Conservation (phyloP, 2,888 invertebrate species). For the Anaspis maculata region DNA sequence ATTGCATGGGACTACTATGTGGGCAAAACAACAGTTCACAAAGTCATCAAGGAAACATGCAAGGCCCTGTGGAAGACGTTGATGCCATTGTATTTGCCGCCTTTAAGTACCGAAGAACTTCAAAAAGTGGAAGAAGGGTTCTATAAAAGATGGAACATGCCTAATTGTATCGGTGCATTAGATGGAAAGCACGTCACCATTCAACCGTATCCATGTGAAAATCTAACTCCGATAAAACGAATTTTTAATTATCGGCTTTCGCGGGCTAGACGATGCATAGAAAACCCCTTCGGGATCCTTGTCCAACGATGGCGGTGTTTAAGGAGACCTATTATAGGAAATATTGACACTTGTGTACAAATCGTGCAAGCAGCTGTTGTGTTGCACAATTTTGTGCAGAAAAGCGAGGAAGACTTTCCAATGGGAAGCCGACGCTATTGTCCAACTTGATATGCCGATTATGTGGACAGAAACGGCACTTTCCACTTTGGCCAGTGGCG, state of each 20-base stretch:
- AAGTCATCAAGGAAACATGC: constrained; percentile 18
- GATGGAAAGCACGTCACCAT: constrained; percentile 7
- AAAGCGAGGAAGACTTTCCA: constrained; percentile 13
- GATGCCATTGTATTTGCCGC: constrained; percentile 6
- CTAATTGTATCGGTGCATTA: constrained; percentile 1
- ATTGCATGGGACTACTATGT: constrained; percentile 15
- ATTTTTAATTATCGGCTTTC: constrained; percentile 1
- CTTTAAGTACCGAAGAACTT: constrained; percentile 5
- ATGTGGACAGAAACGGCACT: background rate
- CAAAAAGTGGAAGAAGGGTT: constrained; percentile 8
- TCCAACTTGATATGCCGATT: background rate
- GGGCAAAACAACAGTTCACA: constrained; percentile 24
- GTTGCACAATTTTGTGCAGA: constrained; percentile 18
- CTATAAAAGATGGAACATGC: constrained; percentile 13
- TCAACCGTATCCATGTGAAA: constrained; percentile 23
- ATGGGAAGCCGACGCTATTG: background rate
- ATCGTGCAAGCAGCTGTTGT: constrained; percentile 16
- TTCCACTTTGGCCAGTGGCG: background rate
- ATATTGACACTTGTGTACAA: constrained; percentile 1
- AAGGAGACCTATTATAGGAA: background rate
- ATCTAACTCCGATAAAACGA: constrained; percentile 3
- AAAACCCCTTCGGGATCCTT: constrained; percentile 8
- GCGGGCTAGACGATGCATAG: background rate
- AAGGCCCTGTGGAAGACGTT: constrained; percentile 21
- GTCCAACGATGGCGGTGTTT: background rate